Evolutionary conservation across 2,113 vertebrate genomes (phyloP), one percentile per base, ranked within the genome.

Genomic region (Syngnathus floridae): DNA sequence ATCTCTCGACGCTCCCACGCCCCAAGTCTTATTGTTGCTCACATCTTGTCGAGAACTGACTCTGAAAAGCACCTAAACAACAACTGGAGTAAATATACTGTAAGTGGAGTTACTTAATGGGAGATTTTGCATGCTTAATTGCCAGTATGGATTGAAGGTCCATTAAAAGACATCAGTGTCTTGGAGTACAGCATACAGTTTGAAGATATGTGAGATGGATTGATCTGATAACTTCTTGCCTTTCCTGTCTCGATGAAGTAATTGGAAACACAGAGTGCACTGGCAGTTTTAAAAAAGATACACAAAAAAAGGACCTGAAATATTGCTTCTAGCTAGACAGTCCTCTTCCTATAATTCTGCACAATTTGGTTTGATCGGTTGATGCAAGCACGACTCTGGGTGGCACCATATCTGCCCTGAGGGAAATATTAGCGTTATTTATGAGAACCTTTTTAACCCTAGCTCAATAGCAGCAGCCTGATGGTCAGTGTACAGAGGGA

Each of bases 81-180:
- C 77, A 72, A 70, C 38, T 52, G 43, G 64, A 72, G 80, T 85
- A 84, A 84, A 87, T 78, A 83, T 72, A 74, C 78, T 83, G 70
- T 78, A 82, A 85, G 82, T 80, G 77, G 80, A 87, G 64, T 81
- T 83, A 86, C 84, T 83, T 89, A 86, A 85, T 81, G 77, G 84
- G 73, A 82, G 71, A 81, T 87, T 89, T 84, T 87, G 85, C 84
- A 87, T 88, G 80, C 80, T 80, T 89, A 87, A 89, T 88, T 88
- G 85, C 76, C 41, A 82, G 76, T 85, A 87, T 88, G 74, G 86
- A 88, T 89, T 74, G 83, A 78, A 73, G 81, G 80, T 88, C 85
- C 88, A 88, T 88, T 89, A 88, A 86, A 79, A 87, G 84, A 84
- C 85, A 81, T 88, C 82, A 85, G 80, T 73, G 83, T 80, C 71